A percentile compares a stretch with the other conserved stretches of the same genome.
phyloP scores from a whole-genome alignment of 2,888 invertebrate genomes.

The Tinea trinotella region DNA sequence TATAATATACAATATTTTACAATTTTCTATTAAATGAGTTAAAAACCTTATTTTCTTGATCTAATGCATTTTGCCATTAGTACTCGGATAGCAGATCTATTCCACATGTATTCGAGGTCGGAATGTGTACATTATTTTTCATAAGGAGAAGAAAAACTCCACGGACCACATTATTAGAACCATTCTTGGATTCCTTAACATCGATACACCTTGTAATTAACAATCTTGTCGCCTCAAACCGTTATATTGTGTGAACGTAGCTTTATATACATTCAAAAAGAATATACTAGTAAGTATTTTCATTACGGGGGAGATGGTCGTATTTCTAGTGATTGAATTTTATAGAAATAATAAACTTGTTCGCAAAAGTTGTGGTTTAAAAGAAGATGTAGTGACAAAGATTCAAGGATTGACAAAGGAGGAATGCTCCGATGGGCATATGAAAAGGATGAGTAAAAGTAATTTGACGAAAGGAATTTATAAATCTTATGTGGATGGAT shows the following conservation, averaged over 20 bases:
- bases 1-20: too few species aligned
- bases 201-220: neutral
- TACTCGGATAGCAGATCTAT: neutral
- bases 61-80: neutral
- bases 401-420: neutral
- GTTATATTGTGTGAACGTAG: neutral
- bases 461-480: too few species aligned
- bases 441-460: neutral
- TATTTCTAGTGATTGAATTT: too few species aligned
- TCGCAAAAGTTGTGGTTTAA: too few species aligned
- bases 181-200: neutral
- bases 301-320: neutral
- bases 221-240: conserved; percentile 2
- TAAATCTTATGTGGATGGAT: too few species aligned
- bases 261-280: neutral
- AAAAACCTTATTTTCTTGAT: neutral
- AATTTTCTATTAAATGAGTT: too few species aligned
- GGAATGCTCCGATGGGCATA: neutral
- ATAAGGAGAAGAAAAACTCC: neutral
- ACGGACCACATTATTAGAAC: neutral
- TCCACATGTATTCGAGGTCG: neutral
- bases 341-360: too few species aligned
- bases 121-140: conserved; percentile 2
- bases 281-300: neutral
- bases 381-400: too few species aligned